These are phyloP conservation scores for Philaethria dido DNA, from an alignment of 2,888 invertebrate genomes.

Conservation along the genomic window DNA sequence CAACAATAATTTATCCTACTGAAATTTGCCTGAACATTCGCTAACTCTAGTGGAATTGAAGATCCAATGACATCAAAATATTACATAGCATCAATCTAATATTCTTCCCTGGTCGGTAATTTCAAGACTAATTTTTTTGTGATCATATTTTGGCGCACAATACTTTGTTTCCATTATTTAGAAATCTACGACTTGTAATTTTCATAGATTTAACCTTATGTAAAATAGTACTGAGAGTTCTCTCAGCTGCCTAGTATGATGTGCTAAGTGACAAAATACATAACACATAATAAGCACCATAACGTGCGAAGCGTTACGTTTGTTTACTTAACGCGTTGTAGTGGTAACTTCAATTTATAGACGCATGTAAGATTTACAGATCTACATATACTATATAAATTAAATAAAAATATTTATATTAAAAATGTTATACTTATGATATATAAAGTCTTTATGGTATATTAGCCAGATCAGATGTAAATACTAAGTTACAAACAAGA, in stretches of 20 bases:
- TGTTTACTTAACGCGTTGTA: slow-evolving; percentile 20
- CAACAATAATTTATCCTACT: no score
- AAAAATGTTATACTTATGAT: no score
- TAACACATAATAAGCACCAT: slow-evolving; percentile 32
- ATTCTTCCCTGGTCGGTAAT: no score
- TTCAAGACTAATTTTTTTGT: no score
- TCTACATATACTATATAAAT: background rate
- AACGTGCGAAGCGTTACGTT: slow-evolving; percentile 13
- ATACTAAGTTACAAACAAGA: no score
- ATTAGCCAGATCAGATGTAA: no score
- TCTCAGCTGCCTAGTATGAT: slow-evolving; percentile 6
- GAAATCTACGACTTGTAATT: background rate
- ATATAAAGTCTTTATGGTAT: no score
- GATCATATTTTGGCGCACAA: no score
- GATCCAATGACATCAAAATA: no score
- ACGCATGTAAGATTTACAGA: background rate
- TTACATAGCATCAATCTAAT: no score
- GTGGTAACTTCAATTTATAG: background rate
- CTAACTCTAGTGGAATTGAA: no score
- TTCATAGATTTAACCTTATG: background rate
- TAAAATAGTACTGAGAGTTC: slow-evolving; percentile 1
- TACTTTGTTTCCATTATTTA: background rate
- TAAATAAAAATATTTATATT: background rate
- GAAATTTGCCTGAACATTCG: no score
- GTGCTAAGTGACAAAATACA: slow-evolving; percentile 43